phyloP scores from a whole-genome alignment of 2,113 vertebrate species.

The Chitala chitala region DNA sequence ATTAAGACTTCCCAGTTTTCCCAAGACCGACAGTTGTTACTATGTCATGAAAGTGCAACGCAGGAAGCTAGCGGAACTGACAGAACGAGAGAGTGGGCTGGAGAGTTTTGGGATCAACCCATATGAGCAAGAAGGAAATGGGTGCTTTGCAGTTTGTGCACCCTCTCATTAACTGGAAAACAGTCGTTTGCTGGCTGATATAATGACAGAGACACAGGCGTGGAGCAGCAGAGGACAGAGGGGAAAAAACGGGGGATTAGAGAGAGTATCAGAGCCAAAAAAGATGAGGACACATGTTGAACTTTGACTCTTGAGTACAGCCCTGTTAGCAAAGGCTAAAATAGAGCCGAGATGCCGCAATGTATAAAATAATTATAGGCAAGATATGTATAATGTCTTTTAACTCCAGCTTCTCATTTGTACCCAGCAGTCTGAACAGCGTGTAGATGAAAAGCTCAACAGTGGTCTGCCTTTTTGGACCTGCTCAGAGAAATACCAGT shows the following conservation, averaged over 20 bases:
- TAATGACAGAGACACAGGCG: too few relatives aligned
- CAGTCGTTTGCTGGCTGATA: not conserved
- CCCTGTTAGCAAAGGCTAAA: not conserved
- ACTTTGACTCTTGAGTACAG: not conserved
- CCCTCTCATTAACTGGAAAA: not conserved
- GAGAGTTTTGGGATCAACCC: not conserved
- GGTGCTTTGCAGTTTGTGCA: not conserved
- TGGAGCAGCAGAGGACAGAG: not conserved
- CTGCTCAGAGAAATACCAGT: not conserved
- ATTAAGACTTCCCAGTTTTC: constrained; percentile 36
- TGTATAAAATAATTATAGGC: not conserved
- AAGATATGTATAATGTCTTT: not conserved
- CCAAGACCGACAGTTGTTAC: constrained; percentile 41
- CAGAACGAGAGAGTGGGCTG: not conserved
- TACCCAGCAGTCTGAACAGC: not conserved
- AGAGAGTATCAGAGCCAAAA: not conserved
- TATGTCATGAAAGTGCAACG: constrained; percentile 24
- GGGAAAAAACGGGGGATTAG: not conserved
- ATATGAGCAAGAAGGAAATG: not conserved
- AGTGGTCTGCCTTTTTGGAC: too few relatives aligned
- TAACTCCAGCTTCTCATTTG: not conserved
- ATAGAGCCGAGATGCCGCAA: not conserved
- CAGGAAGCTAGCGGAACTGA: not conserved
- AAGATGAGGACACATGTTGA: not conserved
- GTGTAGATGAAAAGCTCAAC: not conserved